phyloP scores from a whole-genome alignment of 2,797 vertebrate genomes.

The Aldrovandia affinis region DNA sequence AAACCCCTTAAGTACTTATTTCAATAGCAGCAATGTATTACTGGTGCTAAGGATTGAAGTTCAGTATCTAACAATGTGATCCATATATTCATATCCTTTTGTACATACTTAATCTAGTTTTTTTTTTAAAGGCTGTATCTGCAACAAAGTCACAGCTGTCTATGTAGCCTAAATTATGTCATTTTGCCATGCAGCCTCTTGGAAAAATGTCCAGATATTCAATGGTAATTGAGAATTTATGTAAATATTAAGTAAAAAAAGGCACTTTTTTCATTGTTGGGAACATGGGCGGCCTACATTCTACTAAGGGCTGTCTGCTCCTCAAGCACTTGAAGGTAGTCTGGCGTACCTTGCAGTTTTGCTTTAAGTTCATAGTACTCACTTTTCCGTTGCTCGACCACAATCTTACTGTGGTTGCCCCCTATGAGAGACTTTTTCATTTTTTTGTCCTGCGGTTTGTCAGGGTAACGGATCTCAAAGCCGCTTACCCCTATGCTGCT shows the following conservation, averaged over 20 bases:
- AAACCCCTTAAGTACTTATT: conserved; percentile 61
- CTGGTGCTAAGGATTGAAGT: conserved; percentile 51
- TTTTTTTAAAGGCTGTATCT: conserved; percentile 57
- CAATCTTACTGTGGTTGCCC: conserved; percentile 95
- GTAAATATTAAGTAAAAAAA: conserved; percentile 75
- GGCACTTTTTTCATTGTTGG: conserved; percentile 94
- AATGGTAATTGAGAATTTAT: conserved; percentile 84
- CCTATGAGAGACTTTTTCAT: conserved; percentile 95
- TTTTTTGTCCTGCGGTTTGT: conserved; percentile 95
- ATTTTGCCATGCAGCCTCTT: conserved; percentile 22
- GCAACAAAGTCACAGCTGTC: conserved; percentile 66
- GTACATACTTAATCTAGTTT: conserved; percentile 61
- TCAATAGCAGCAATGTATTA: conserved; percentile 71
- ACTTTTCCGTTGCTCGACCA: conserved; percentile 95
- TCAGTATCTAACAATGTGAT: conserved; percentile 47
- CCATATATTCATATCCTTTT: conserved; percentile 52
- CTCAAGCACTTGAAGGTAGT: conserved; percentile 99
- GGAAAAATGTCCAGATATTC: conserved; percentile 59
- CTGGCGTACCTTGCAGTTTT: conserved; percentile 95
- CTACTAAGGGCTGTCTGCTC: conserved; percentile 98
- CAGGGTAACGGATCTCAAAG: conserved; percentile 96
- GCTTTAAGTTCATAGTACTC: conserved; percentile 99
- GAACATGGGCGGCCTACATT: conserved; percentile 84
- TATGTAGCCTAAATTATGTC: conserved; percentile 9
- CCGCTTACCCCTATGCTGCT: conserved; percentile 97